Conservation (phyloP, 2,797 vertebrate genomes). For the Diplodus puntazzo region DNA sequence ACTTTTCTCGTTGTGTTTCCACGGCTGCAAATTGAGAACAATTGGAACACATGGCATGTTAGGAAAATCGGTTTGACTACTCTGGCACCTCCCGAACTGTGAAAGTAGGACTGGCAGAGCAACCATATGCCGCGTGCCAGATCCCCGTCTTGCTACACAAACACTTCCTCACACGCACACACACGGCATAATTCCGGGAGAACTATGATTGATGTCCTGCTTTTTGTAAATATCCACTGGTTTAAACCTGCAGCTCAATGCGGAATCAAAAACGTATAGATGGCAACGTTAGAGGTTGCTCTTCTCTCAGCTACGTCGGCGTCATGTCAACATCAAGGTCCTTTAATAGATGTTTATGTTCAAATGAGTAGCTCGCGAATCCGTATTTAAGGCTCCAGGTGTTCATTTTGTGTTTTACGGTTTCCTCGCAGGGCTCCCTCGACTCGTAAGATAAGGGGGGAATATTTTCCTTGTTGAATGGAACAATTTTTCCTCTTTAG, state of each 20-base stretch:
- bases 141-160: slow-evolving; percentile 49
- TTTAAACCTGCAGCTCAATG: slow-evolving; percentile 19
- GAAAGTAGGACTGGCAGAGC: slow-evolving; percentile 76
- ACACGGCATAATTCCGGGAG: slow-evolving; percentile 30
- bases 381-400: slow-evolving; percentile 36
- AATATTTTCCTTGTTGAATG: slow-evolving; percentile 60
- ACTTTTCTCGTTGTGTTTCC: slow-evolving; percentile 48
- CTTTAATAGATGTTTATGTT: slow-evolving; percentile 35
- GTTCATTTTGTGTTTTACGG: slow-evolving; percentile 36
- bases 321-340: slow-evolving; percentile 33
- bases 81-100: slow-evolving; percentile 71
- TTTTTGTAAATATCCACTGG: slow-evolving; percentile 48
- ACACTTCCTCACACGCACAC: slow-evolving; percentile 25
- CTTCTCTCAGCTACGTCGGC: not conserved
- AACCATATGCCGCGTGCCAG: slow-evolving; percentile 74
- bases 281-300: not conserved
- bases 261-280: slow-evolving; percentile 5
- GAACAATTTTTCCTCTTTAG: slow-evolving; percentile 62
- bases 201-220: slow-evolving; percentile 54
- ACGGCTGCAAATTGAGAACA: slow-evolving; percentile 65
- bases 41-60: slow-evolving; percentile 72
- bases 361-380: slow-evolving; percentile 33
- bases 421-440: slow-evolving; percentile 22
- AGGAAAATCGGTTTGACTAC: slow-evolving; percentile 69
- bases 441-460: slow-evolving; percentile 26